Base-by-base conservation (phyloP, 35 echinoderm and acorn worm genomes). In the Antedon bifida region DNA sequence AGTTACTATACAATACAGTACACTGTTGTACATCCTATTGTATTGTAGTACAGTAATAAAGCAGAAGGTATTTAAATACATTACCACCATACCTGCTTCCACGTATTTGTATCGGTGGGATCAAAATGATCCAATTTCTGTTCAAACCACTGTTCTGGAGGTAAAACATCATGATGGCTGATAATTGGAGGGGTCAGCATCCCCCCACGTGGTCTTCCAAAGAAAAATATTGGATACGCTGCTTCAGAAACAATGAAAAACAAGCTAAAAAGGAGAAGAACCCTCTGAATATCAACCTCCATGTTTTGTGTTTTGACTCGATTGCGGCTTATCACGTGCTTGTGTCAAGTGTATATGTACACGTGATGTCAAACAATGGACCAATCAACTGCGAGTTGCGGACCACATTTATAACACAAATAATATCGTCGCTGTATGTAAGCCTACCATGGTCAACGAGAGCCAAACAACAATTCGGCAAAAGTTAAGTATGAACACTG, bases 61-160 rank as follows among this genome's bases (percentile, higher is more conserved):
- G 38, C 38, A 14, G 5, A 42, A 42, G 14, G 14, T 14, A 14
- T 14, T 42, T 14, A 42, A 14, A 42, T 14, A 42, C 5, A 42
- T 4, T 7, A 14, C 39, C 11, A 82, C 8, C 36, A 0, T 91
- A 96, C 93, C 87, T 96, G 93, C 51, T 89, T 26, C 93, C 93
- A 92, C 30, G 87, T 92, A 36, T 84, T 83, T 16, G 82, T 36
- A 82, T 96, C 85, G 1, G 93, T 90, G 85, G 91, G 90, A 42
- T 96, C 89, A 44, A 96, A 96, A 39, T 96, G 87, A 56, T 96
- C 90, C 36, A 92, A 78, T 44, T 84, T 89, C 39, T 96, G 93
- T 29, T 84, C 84, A 32, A 96, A 64, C 93, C 93, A 96, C 74
- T 89, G 83, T 33, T 87, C 89, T 28, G 85, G 85, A 30, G 85